A percentile compares a stretch with the other conserved stretches of the same genome.
These are phyloP conservation scores for Siniperca chuatsi DNA, from an alignment of 2,113 vertebrate genomes.

Conservation along the genomic window DNA sequence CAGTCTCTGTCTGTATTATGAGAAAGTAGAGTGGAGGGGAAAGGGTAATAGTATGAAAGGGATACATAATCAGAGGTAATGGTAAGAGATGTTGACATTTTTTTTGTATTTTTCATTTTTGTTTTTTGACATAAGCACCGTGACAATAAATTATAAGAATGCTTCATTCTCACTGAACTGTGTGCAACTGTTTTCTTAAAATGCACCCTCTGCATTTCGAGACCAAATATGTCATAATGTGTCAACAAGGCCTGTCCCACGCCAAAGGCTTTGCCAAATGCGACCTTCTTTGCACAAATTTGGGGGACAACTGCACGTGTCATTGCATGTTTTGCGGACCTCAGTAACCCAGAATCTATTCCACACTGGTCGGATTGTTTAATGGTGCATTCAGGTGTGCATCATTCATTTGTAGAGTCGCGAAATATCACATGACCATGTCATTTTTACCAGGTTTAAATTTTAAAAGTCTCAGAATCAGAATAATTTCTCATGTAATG, in stretches of 20 bases:
- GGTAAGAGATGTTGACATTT: neutral
- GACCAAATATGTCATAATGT: neutral
- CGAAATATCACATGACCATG: too few relatives aligned
- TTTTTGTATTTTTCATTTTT: neutral
- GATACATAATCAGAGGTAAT: neutral
- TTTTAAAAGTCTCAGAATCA: neutral
- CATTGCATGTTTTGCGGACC: too few relatives aligned
- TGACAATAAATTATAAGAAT: neutral
- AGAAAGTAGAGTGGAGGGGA: neutral
- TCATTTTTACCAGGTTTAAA: neutral
- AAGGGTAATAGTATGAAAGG: neutral
- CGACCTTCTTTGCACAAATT: too few relatives aligned
- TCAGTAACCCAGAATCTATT: too few relatives aligned
- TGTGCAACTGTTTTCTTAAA: neutral
- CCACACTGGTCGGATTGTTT: too few relatives aligned
- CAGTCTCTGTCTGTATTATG: conserved; percentile 87
- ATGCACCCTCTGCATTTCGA: neutral
- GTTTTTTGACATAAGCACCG: too few relatives aligned
- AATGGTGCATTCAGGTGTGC: too few relatives aligned
- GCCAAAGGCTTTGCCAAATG: neutral
- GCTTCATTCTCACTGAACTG: neutral
- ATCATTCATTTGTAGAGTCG: too few relatives aligned
- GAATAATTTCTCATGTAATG: neutral
- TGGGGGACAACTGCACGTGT: too few relatives aligned
- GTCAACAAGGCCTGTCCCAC: too few relatives aligned